Evolutionary conservation across 2,888 invertebrate genomes (phyloP).

Genomic region (Diarsia mendica): DNA sequence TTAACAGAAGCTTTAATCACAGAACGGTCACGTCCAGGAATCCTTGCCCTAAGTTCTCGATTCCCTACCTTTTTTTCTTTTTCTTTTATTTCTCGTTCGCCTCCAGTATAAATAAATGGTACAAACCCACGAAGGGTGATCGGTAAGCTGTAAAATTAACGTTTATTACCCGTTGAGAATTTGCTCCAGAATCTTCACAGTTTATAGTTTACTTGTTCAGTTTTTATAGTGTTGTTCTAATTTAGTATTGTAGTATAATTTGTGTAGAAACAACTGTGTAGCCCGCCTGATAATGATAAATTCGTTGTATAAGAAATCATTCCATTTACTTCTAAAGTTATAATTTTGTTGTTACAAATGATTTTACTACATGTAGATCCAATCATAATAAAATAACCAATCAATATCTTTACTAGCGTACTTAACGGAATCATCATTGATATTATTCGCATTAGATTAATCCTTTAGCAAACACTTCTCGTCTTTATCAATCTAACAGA

Average conservation of each 20-base stretch:
- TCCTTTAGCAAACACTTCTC: background rate
- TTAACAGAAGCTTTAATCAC: background rate
- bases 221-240: slow-evolving; percentile 21
- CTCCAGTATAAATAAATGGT: slow-evolving; percentile 55
- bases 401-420: background rate
- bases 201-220: slow-evolving; percentile 21
- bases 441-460: background rate
- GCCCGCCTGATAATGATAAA: background rate
- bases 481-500: background rate
- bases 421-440: background rate
- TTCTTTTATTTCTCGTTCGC: slow-evolving; percentile 33
- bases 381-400: background rate
- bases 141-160: slow-evolving; percentile 44
- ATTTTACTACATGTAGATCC: background rate
- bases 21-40: slow-evolving; percentile 8
- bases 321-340: background rate
- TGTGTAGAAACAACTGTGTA: background rate
- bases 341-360: background rate
- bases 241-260: background rate
- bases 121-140: slow-evolving; percentile 42
- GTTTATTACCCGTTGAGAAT: slow-evolving; percentile 45
- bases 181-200: slow-evolving; percentile 40
- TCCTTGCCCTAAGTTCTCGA: slow-evolving; percentile 3
- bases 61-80: slow-evolving; percentile 31
- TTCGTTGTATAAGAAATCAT: background rate